Conservation (phyloP, 2,888 invertebrate genomes). For the Dyspetes luteomarginatus region DNA sequence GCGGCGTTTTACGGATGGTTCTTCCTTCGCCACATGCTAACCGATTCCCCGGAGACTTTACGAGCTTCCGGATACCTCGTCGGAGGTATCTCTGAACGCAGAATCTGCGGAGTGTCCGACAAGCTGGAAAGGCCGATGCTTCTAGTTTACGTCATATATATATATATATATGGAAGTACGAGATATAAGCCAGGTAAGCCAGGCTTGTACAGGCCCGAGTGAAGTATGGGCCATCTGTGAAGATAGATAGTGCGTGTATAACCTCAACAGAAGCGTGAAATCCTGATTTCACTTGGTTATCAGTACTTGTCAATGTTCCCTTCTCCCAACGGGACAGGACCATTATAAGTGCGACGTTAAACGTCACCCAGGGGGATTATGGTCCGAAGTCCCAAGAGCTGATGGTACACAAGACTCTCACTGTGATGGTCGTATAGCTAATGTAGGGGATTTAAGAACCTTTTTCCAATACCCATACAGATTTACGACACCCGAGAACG, state of each 20-base stretch:
- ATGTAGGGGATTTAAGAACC: neutral
- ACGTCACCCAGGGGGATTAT: neutral
- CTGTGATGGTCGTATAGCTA: neutral
- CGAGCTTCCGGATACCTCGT: constrained; percentile 31
- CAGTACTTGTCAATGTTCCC: neutral
- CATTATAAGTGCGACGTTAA: neutral
- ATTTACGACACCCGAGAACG: neutral
- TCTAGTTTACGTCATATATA: constrained; percentile 1
- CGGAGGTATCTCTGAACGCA: constrained; percentile 25
- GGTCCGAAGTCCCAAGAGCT: neutral
- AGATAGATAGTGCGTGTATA: constrained; percentile 24
- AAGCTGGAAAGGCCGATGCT: constrained; percentile 23
- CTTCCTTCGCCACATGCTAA: constrained; percentile 34
- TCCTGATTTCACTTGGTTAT: constrained; percentile 20
- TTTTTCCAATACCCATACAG: neutral
- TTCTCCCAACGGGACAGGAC: neutral
- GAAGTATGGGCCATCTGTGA: neutral
- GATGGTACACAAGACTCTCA: neutral
- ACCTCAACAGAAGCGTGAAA: constrained; percentile 11
- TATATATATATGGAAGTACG: neutral
- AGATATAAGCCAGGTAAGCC: neutral
- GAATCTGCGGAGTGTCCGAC: constrained; percentile 42
- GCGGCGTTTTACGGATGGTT: constrained; percentile 37
- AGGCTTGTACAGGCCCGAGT: neutral
- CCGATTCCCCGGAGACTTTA: constrained; percentile 44